Conservation (phyloP, 1,140 invertebrate species). For the Delia radicum region DNA sequence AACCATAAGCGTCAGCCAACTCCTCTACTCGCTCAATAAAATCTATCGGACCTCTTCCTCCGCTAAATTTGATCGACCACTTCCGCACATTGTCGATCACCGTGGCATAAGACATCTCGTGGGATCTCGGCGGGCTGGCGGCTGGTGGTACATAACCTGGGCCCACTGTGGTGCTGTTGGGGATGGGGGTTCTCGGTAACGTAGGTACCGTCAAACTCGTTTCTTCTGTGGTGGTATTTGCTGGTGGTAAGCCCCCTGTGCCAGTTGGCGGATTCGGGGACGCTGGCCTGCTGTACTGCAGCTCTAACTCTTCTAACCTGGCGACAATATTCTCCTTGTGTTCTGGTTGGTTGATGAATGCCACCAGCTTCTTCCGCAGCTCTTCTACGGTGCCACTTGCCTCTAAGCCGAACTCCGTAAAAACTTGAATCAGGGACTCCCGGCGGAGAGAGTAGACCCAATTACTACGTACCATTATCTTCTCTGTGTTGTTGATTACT, state of each 20-base stretch:
- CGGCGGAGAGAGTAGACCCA: background rate
- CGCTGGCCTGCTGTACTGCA: background rate
- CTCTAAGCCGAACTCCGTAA: background rate
- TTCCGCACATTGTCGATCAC: background rate
- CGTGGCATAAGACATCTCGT: background rate
- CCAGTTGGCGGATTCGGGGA: background rate
- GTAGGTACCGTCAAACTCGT: too few species aligned
- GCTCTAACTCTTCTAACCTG: background rate
- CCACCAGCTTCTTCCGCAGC: background rate
- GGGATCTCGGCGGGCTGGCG: background rate
- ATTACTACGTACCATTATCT: background rate
- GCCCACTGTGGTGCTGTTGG: too few species aligned
- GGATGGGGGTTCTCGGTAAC: too few species aligned
- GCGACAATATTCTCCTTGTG: background rate
- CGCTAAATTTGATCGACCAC: conserved; percentile 34
- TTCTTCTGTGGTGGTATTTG: too few species aligned
- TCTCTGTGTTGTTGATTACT: too few species aligned
- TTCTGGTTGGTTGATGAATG: background rate
- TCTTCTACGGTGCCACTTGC: background rate
- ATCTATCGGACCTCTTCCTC: conserved; percentile 54
- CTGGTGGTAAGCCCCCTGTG: too few species aligned
- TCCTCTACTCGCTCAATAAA: background rate
- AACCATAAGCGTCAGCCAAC: background rate
- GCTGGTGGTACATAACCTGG: background rate
- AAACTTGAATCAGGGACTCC: background rate